phyloP scores from a whole-genome alignment of 2,888 invertebrate genomes.

The Timema podura region DNA sequence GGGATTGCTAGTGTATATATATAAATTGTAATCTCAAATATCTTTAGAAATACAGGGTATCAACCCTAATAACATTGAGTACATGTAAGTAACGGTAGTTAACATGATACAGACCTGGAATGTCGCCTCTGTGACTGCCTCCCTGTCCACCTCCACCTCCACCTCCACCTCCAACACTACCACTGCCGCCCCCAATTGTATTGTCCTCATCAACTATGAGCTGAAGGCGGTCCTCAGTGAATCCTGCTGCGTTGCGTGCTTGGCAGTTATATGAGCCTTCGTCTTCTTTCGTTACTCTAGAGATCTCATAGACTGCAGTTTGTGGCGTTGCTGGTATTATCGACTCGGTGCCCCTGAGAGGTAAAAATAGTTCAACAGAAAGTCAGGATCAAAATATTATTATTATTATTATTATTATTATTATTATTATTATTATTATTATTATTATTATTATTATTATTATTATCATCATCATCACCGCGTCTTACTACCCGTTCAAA shows the following conservation, averaged over 20 bases:
- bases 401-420: too few relatives aligned
- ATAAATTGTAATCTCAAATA: neutral
- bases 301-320: constrained; percentile 53
- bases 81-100: too few relatives aligned
- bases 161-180: constrained; percentile 34
- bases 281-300: constrained; percentile 54
- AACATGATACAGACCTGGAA: constrained; percentile 39
- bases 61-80: neutral
- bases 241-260: constrained; percentile 63
- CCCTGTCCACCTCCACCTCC: neutral
- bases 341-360: constrained; percentile 29
- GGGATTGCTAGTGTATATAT: too few relatives aligned
- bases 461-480: too few relatives aligned
- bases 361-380: neutral
- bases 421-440: too few relatives aligned
- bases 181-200: constrained; percentile 37
- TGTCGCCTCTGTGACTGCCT: constrained; percentile 42
- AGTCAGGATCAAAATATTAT: too few relatives aligned
- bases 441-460: too few relatives aligned
- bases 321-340: constrained; percentile 36
- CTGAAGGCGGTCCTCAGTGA: constrained; percentile 58
- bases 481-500: too few relatives aligned
- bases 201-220: constrained; percentile 53
- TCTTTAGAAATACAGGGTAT: neutral
- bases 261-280: constrained; percentile 69